Conservation (phyloP, 2,888 invertebrate species). For the Drosophila leonis region DNA sequence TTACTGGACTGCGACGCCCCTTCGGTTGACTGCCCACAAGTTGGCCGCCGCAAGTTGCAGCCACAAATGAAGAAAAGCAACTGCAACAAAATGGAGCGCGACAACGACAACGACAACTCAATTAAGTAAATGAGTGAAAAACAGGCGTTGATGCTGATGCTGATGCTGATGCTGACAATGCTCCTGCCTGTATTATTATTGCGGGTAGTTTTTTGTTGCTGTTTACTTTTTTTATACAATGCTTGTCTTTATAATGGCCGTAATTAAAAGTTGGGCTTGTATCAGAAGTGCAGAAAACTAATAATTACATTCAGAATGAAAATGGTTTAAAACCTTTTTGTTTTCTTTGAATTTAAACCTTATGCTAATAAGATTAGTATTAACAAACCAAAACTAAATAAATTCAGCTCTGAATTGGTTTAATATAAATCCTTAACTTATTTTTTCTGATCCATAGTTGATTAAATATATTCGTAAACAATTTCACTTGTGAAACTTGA, state of each 20-base stretch:
- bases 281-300: background rate
- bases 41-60: conserved; percentile 37
- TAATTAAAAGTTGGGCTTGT: conserved; percentile 19
- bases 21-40: conserved; percentile 38
- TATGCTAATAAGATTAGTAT: background rate
- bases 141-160: conserved; percentile 43
- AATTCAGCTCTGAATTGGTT: background rate
- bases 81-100: conserved; percentile 61
- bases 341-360: background rate
- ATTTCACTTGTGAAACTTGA: background rate
- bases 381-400: background rate
- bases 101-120: conserved; percentile 65
- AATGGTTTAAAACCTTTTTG: background rate
- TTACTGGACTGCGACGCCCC: conserved; percentile 8
- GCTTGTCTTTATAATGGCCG: background rate
- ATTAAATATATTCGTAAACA: background rate
- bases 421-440: background rate
- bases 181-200: conserved; percentile 18
- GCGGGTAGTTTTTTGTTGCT: conserved; percentile 9
- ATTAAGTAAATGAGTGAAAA: conserved; percentile 72
- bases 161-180: conserved; percentile 28
- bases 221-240: conserved; percentile 10
- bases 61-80: conserved; percentile 53
- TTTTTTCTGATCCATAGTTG: background rate
- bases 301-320: background rate